A percentile compares a stretch with the other conserved stretches of the same genome.
Evolutionary conservation across 2,113 vertebrate species (phyloP).

Genomic region (Sturnira hondurensis): DNA sequence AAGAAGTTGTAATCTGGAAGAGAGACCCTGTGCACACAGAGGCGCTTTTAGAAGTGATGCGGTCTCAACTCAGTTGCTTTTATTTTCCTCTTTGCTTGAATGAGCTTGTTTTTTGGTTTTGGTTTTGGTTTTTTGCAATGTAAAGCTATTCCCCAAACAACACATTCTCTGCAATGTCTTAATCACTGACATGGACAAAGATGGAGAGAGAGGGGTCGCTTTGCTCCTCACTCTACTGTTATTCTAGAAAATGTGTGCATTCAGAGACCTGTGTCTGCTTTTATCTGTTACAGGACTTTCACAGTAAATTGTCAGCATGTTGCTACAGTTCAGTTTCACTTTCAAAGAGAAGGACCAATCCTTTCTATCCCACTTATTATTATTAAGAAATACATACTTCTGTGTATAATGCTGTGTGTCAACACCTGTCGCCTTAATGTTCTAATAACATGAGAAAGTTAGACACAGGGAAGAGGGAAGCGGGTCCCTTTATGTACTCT

Average conservation of each 20-base stretch:
- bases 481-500: background rate
- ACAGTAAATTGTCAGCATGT: background rate
- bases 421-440: background rate
- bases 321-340: constrained; percentile 48
- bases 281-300: background rate
- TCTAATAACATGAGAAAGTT: background rate
- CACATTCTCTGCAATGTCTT: background rate
- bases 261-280: background rate
- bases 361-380: background rate
- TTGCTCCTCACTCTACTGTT: background rate
- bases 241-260: background rate
- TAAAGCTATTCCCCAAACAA: background rate
- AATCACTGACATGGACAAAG: background rate
- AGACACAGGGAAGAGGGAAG: background rate
- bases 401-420: background rate
- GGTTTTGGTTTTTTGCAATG: background rate
- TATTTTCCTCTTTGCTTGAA: background rate
- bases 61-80: background rate
- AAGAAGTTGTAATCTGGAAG: constrained; percentile 79
- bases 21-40: background rate
- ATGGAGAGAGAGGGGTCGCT: background rate
- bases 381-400: background rate
- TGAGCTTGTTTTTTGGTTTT: background rate
- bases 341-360: background rate
- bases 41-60: background rate